A percentile compares a stretch with the other conserved stretches of the same genome.
Evolutionary conservation across 2,797 vertebrate genomes (phyloP).

Genomic region (Acanthurus lineatus): DNA sequence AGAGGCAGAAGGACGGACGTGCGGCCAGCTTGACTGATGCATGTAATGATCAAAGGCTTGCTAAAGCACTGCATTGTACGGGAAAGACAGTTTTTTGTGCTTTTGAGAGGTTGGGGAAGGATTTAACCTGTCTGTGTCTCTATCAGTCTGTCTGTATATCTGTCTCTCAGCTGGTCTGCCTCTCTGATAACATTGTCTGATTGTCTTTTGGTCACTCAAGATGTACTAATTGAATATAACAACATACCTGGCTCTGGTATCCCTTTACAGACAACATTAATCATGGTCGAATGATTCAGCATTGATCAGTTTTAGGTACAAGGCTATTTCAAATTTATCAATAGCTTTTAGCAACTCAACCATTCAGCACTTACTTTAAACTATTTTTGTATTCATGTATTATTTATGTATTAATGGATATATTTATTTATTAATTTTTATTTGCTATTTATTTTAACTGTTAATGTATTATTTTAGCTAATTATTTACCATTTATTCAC

Average conservation of each 20-base stretch:
- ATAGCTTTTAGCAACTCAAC: background rate
- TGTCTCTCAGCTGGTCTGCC: background rate
- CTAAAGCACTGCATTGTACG: slow-evolving; percentile 24
- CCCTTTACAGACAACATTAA: background rate
- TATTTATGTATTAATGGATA: too few species aligned
- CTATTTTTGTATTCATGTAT: background rate
- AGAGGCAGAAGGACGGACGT: slow-evolving; percentile 30
- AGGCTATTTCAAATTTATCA: background rate
- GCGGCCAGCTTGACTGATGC: slow-evolving; percentile 33
- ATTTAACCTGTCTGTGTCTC: background rate
- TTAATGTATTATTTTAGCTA: background rate
- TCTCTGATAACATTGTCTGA: background rate
- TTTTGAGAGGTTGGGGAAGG: background rate
- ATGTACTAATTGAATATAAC: background rate
- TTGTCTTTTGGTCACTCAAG: background rate
- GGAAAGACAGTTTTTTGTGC: slow-evolving; percentile 25
- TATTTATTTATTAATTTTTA: too few species aligned
- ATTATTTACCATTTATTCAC: background rate
- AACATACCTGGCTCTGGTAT: background rate
- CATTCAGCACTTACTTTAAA: background rate
- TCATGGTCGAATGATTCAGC: background rate
- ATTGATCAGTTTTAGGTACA: background rate
- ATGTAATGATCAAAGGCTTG: slow-evolving; percentile 37
- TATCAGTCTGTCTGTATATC: background rate
- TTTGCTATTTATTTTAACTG: background rate